Conservation (phyloP, 2,888 invertebrate genomes). For the Morpho achilles region DNA sequence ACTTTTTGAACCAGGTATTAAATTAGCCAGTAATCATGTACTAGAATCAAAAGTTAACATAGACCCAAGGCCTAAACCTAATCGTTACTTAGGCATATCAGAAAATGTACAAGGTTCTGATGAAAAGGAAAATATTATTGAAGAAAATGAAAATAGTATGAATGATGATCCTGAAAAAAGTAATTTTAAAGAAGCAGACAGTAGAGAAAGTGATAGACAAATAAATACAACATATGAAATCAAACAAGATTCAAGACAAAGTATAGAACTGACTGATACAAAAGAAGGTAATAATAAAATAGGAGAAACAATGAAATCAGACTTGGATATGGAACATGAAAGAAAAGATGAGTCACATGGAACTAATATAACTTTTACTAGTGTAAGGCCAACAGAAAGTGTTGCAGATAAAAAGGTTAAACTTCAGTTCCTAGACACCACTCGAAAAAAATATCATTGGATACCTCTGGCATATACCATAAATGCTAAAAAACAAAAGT, state of each 20-base stretch:
- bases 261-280: too few species aligned
- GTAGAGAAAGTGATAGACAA: conserved; percentile 16
- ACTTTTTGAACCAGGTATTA: conserved; percentile 41
- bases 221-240: neutral
- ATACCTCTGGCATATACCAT: neutral
- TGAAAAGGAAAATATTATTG: conserved; percentile 7
- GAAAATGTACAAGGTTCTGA: neutral
- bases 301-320: too few species aligned
- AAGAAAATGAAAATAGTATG: conserved; percentile 3
- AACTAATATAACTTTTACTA: too few species aligned
- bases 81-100: conserved; percentile 29
- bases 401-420: too few species aligned
- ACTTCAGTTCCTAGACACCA: neutral
- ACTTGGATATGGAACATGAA: too few species aligned
- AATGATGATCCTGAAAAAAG: conserved; percentile 11
- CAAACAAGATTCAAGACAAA: neutral
- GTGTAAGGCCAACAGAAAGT: too few species aligned
- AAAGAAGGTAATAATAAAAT: too few species aligned
- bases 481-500: neutral
- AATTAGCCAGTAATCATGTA: conserved; percentile 27
- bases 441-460: neutral
- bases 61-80: conserved; percentile 40
- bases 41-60: conserved; percentile 16
- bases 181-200: conserved; percentile 5
- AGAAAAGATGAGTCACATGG: too few species aligned